Percentiles rank a stretch among this genome's conserved stretches.
These are phyloP conservation scores for Danionella dracula DNA, from an alignment of 2,797 vertebrate genomes.

Conservation along the genomic window DNA sequence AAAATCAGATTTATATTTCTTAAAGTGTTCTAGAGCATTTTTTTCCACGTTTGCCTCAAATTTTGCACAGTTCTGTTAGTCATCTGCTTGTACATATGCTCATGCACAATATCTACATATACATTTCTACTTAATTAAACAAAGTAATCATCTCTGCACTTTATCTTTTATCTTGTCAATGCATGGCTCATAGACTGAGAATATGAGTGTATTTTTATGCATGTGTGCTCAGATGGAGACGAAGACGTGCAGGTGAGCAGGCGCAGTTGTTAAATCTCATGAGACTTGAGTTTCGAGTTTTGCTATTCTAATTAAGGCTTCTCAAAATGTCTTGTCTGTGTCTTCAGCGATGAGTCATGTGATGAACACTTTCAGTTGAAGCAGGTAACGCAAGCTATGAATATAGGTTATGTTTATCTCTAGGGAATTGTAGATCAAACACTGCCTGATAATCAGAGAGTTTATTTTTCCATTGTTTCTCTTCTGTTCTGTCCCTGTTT, in stretches of 20 bases:
- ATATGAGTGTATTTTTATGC: constrained; percentile 1
- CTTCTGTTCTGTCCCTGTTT: not conserved
- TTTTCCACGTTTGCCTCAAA: too few species aligned
- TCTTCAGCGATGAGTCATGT: constrained; percentile 31
- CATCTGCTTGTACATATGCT: too few species aligned
- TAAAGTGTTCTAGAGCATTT: too few species aligned
- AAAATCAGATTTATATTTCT: too few species aligned
- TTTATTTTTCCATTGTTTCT: constrained; percentile 7
- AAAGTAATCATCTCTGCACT: too few species aligned
- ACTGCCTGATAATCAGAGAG: constrained; percentile 7
- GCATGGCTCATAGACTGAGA: not conserved
- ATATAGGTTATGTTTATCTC: constrained; percentile 29
- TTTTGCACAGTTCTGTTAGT: too few species aligned
- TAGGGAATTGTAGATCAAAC: constrained; percentile 10
- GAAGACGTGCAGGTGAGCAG: constrained; percentile 24
- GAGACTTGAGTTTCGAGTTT: constrained; percentile 25
- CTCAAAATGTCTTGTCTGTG: constrained; percentile 10
- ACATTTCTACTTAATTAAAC: too few species aligned
- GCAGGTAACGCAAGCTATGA: constrained; percentile 15
- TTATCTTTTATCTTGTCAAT: too few species aligned
- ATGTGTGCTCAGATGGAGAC: constrained; percentile 1
- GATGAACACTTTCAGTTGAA: constrained; percentile 8
- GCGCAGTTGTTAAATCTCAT: constrained; percentile 22
- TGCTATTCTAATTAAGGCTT: constrained; percentile 33
- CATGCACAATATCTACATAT: too few species aligned